Base-by-base conservation (phyloP, 1,140 invertebrate genomes). In the Dendroctonus ponderosae region DNA sequence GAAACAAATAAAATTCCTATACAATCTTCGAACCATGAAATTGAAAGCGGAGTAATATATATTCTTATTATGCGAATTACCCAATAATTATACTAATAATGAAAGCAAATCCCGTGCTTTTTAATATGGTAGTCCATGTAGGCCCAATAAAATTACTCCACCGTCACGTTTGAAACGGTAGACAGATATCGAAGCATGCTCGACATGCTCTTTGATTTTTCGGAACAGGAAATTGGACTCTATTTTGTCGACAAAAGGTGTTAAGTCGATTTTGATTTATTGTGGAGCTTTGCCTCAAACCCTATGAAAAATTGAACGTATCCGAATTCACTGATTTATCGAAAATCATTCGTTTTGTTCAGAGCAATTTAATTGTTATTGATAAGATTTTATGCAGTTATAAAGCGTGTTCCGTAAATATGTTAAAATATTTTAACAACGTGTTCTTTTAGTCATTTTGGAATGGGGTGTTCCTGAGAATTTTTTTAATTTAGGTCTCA, bases 221-320 rank as follows among this genome's bases (percentile, higher is more conserved):
- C 66, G 58, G 66, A 68, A 58, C 69, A 62, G 69, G 66, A 70
- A 65, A 70, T 68, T 70, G 69, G 69, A 60, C 69, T 70, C 65
- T 40, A 68, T 68, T 70, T 68, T 62, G 52, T 68, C 69, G 66
- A 68, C 66, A 70, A 70, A 68, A 68, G 69, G 69, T 70, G 69
- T 66, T 70, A 70, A 67, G 51, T 51, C 66, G 60, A 70, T 66
- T 68, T 70, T 70, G 69, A 70, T 70, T 70, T 70, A 70, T 70
- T 68, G 66, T 62, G 66, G 65, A 66, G 62, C 39, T 63, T 54
- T 15, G 59, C 62, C 67, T 70, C 62, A 62, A 65, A 61, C 57
- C 51, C 39, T 68, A 56, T 59, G 69, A 70, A 70, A 70, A 70
- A 70, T 66, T 58, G 52, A 58, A 59, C 63, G 54, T 63, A 63